phyloP scores from a whole-genome alignment of 1,140 invertebrate genomes.

The Drosophila pachea region DNA sequence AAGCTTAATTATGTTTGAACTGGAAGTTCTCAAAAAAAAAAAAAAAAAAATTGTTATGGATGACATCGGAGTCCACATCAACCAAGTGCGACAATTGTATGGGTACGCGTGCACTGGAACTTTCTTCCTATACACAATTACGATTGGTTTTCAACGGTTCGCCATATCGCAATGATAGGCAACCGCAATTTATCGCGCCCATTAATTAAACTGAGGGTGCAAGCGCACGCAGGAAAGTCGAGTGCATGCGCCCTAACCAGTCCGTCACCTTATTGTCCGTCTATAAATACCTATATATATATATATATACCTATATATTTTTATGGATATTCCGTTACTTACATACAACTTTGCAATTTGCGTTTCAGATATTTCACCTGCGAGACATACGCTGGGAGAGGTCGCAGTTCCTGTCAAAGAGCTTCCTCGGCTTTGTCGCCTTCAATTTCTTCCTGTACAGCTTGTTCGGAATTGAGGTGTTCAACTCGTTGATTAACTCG shows the following conservation, averaged over 20 bases:
- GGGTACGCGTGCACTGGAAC: slow-evolving; percentile 15
- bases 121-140: slow-evolving; percentile 6
- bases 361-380: slow-evolving; percentile 91
- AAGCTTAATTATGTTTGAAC: neutral
- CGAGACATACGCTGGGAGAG: slow-evolving; percentile 91
- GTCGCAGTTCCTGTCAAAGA: slow-evolving; percentile 94
- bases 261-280: slow-evolving; percentile 16
- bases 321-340: slow-evolving; percentile 6
- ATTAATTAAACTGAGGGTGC: slow-evolving; percentile 38
- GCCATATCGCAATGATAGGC: slow-evolving; percentile 24
- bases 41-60: neutral
- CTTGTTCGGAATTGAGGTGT: slow-evolving; percentile 89
- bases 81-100: slow-evolving; percentile 15
- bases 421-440: slow-evolving; percentile 92
- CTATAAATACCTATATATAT: neutral
- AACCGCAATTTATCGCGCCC: slow-evolving; percentile 34
- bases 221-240: slow-evolving; percentile 22
- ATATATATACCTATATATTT: neutral
- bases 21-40: neutral
- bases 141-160: slow-evolving; percentile 32
- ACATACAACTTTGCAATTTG: slow-evolving; percentile 5
- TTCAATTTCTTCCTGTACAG: slow-evolving; percentile 95
- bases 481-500: slow-evolving; percentile 69
- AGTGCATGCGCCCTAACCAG: slow-evolving; percentile 28
- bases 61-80: neutral